A percentile compares a stretch with the other conserved stretches of the same genome.
Conservation (phyloP, 2,113 vertebrate species). For the Pelmatolapia mariae region DNA sequence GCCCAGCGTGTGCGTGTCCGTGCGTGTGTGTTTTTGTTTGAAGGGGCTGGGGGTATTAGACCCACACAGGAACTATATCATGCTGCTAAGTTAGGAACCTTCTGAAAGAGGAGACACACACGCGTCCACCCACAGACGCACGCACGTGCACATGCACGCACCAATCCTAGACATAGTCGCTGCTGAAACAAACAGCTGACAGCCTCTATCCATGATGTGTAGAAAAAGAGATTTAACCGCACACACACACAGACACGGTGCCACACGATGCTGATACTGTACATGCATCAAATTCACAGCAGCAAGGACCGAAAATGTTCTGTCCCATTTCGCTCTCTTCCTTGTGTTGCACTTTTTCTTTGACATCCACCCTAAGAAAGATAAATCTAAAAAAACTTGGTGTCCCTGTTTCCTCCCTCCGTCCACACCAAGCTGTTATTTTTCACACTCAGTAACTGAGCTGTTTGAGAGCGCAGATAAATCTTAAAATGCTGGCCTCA, state of each 20-base stretch:
- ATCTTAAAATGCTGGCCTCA: not conserved
- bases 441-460: not conserved
- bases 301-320: not conserved
- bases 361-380: not conserved
- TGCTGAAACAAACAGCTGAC: constrained; percentile 20
- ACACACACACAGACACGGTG: not conserved
- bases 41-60: constrained; percentile 35
- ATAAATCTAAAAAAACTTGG: not conserved
- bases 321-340: not conserved
- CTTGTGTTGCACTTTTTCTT: not conserved
- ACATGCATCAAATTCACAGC: constrained; percentile 10
- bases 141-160: constrained; percentile 1
- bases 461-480: not conserved
- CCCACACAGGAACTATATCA: constrained; percentile 45
- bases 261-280: not conserved
- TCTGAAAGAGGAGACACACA: constrained; percentile 15
- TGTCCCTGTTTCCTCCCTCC: not conserved
- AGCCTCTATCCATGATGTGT: not conserved
- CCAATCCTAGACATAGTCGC: not conserved
- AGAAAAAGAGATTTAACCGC: not conserved
- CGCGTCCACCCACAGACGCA: not conserved
- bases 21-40: constrained; percentile 22
- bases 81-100: constrained; percentile 31
- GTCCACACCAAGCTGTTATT: not conserved
- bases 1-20: constrained; percentile 18